Conservation (phyloP, 2,113 vertebrate genomes). For the Gadus macrocephalus region DNA sequence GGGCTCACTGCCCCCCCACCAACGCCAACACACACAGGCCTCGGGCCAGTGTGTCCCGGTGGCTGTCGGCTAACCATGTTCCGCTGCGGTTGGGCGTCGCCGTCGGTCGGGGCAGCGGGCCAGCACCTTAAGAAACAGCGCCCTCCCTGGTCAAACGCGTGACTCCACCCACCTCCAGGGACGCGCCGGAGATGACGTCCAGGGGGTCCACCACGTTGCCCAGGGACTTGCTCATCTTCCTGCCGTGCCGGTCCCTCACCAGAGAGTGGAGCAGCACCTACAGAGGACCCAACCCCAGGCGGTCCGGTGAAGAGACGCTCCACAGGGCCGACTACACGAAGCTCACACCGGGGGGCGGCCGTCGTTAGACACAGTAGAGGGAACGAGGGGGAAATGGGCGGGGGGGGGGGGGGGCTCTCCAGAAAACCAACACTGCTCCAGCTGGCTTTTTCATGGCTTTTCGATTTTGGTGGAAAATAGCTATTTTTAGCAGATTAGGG, state of each 20-base stretch:
- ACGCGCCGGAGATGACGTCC: constrained; percentile 80
- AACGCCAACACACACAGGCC: background rate
- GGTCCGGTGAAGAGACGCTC: background rate
- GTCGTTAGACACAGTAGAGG: background rate
- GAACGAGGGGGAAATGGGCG: background rate
- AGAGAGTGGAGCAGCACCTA: constrained; percentile 88
- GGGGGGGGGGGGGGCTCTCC: background rate
- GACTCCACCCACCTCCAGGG: constrained; percentile 74
- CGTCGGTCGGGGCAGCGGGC: background rate
- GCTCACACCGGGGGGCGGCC: background rate
- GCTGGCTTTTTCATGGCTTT: too few species aligned
- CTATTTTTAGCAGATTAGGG: too few species aligned
- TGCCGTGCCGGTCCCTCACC: constrained; percentile 84
- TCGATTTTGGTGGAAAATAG: too few species aligned
- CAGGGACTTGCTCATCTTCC: constrained; percentile 93
- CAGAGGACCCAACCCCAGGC: background rate
- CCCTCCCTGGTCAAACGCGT: too few species aligned
- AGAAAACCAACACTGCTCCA: background rate
- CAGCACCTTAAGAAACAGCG: too few species aligned
- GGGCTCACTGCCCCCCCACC: background rate
- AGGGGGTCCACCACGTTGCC: constrained; percentile 89
- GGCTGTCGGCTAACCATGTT: too few species aligned
- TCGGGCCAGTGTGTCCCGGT: background rate
- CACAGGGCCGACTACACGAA: background rate
- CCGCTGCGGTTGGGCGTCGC: background rate